A percentile compares a stretch with the other conserved stretches of the same genome.
Conservation (phyloP, 2,797 vertebrate genomes). For the Chiropotes sagulatus region DNA sequence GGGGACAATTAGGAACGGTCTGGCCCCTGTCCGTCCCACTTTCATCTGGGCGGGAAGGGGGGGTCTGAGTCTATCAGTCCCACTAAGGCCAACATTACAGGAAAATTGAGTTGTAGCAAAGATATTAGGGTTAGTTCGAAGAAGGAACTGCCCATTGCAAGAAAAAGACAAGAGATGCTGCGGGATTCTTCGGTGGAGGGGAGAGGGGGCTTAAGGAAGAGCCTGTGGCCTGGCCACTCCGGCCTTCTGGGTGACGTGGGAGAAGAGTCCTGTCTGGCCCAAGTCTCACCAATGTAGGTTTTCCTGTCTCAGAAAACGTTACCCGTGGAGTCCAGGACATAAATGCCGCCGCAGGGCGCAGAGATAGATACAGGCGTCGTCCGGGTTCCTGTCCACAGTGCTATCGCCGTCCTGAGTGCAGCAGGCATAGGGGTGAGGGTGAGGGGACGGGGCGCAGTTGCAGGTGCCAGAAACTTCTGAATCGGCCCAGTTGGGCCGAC, state of each 20-base stretch:
- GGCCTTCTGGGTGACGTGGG: too few relatives aligned
- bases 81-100: not conserved
- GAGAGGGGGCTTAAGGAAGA: not conserved
- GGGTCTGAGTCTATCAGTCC: not conserved
- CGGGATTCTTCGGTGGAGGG: rapidly evolving
- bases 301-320: conserved; percentile 87
- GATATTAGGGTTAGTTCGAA: not conserved
- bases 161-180: not conserved
- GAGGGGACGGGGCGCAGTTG: not conserved
- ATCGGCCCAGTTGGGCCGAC: not conserved
- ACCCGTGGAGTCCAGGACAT: conserved; percentile 60
- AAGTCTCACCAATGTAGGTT: conserved; percentile 84
- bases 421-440: not conserved
- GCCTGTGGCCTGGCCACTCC: not conserved
- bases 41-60: rapidly evolving
- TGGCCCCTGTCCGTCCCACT: not conserved
- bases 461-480: not conserved
- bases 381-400: not conserved
- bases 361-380: conserved; percentile 66
- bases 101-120: not conserved
- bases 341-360: conserved; percentile 62
- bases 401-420: not conserved
- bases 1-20: not conserved
- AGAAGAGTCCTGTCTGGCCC: not conserved
- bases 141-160: not conserved